Evolutionary conservation across 2,797 vertebrate genomes (phyloP).

Genomic region (Chaetophractus vellerosus): DNA sequence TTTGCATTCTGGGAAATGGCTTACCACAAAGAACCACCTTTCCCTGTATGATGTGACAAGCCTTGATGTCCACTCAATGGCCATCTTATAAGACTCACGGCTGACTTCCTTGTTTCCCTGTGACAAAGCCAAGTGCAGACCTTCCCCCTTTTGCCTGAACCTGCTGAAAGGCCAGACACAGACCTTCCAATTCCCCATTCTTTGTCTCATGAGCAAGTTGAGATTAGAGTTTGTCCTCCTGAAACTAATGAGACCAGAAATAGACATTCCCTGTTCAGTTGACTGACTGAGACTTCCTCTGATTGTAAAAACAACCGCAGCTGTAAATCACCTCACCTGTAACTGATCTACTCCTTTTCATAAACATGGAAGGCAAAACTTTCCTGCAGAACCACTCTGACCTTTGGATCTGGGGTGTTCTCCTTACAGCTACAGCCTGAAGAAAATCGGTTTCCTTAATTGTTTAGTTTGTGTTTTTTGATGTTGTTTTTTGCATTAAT

Average conservation of each 20-base stretch:
- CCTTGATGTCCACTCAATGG: neutral
- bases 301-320: slow-evolving; percentile 12
- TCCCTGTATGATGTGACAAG: neutral
- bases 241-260: neutral
- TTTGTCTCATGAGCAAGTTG: slow-evolving; percentile 27
- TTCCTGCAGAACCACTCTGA: neutral
- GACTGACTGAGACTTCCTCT: neutral
- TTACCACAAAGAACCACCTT: neutral
- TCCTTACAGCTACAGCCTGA: neutral
- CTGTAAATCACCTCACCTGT: neutral
- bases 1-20: neutral
- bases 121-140: neutral
- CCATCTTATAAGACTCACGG: neutral
- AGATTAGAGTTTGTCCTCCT: neutral
- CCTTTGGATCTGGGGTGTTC: neutral
- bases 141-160: neutral
- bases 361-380: neutral
- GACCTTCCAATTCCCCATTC: neutral
- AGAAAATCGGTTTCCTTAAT: slow-evolving; percentile 33
- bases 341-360: neutral
- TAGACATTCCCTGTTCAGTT: neutral
- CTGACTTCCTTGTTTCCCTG: neutral
- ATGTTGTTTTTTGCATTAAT: neutral
- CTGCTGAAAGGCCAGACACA: neutral
- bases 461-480: neutral